A percentile compares a stretch with the other conserved stretches of the same genome.
Conservation (phyloP, 2,797 vertebrate genomes). For the Danio tinwini region DNA sequence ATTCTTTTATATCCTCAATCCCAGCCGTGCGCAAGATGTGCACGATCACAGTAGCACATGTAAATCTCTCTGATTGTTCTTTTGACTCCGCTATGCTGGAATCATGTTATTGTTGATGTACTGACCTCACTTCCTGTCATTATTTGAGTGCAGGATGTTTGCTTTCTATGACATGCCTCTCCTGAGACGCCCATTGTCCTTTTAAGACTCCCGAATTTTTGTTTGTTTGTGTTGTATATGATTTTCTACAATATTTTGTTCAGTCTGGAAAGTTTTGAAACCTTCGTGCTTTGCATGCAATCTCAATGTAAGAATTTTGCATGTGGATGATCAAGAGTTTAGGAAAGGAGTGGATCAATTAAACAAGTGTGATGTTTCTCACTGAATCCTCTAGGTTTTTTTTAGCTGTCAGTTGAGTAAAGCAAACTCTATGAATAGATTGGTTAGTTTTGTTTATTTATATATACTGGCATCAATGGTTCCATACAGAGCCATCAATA, state of each 20-base stretch:
- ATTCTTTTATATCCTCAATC: background rate
- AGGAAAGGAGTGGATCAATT: background rate
- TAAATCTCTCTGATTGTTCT: background rate
- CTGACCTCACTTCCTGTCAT: conserved; percentile 60
- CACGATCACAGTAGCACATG: background rate
- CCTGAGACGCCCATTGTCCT: conserved; percentile 39
- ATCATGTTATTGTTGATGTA: conserved; percentile 48
- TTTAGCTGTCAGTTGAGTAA: no score
- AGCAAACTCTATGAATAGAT: no score
- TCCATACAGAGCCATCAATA: no score
- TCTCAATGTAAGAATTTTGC: background rate
- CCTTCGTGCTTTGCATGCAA: background rate
- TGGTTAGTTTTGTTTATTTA: no score
- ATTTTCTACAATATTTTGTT: conserved; percentile 27
- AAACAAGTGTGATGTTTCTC: no score
- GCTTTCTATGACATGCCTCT: conserved; percentile 29
- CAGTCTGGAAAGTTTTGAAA: background rate
- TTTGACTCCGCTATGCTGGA: conserved; percentile 33
- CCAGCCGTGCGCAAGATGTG: background rate
- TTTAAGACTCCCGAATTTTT: conserved; percentile 2
- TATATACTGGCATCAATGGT: no score
- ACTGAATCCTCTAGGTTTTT: no score
- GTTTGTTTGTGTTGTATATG: background rate
- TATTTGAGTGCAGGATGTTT: conserved; percentile 58
- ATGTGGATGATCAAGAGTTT: background rate